Percentiles rank a stretch among this genome's conserved stretches.
Evolutionary conservation across 2,797 vertebrate species (phyloP).

Genomic region (Oreortyx pictus): DNA sequence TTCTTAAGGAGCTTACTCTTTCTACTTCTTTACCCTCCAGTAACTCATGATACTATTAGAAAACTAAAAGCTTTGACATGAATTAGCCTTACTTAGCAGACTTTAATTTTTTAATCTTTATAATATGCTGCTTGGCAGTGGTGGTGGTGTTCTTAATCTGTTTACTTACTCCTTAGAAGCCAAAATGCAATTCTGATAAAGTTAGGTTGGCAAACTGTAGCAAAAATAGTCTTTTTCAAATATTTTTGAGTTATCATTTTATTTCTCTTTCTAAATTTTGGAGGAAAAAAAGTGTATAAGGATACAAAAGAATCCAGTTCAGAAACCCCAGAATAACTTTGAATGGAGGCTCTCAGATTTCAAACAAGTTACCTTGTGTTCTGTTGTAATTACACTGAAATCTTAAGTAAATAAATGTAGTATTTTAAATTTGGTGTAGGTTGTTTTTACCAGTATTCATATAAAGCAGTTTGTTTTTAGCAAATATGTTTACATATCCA

Average conservation of each 20-base stretch:
- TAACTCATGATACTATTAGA: conserved; percentile 68
- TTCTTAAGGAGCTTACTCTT: conserved; percentile 88
- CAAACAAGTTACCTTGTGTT: background rate
- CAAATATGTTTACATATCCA: background rate
- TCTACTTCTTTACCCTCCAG: conserved; percentile 78
- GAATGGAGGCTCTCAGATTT: background rate
- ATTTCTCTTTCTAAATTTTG: background rate
- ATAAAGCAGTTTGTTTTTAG: background rate
- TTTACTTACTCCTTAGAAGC: conserved; percentile 61
- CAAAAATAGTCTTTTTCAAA: background rate
- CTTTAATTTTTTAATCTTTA: conserved; percentile 77
- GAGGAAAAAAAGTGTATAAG: background rate
- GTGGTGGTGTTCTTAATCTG: conserved; percentile 51
- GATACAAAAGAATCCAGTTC: background rate
- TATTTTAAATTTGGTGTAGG: background rate
- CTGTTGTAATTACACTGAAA: background rate
- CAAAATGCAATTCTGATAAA: conserved; percentile 20
- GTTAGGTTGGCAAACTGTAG: background rate
- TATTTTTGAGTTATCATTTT: background rate
- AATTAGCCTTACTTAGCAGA: conserved; percentile 76
- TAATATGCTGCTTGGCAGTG: conserved; percentile 27
- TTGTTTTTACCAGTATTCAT: background rate
- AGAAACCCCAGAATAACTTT: background rate
- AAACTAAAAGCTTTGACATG: conserved; percentile 73
- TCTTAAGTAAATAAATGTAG: background rate